Percentiles rank a stretch among this genome's conserved stretches.
phyloP scores from a whole-genome alignment of 2,888 invertebrate genomes.

The Ptychoptera contaminata region DNA sequence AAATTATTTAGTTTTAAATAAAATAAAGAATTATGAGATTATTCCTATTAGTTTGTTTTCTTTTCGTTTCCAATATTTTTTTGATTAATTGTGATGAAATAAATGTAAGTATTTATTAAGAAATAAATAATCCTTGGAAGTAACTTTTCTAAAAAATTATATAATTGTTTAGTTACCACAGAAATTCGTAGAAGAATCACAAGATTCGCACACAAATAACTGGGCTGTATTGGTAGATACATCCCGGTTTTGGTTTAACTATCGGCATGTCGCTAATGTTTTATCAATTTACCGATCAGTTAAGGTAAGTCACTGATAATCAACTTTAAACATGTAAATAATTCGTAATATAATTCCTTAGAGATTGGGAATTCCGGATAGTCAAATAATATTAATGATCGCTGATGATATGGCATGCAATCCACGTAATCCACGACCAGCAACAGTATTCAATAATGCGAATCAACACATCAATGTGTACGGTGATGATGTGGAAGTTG shows the following conservation, averaged over 20 bases:
- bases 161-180: constrained; percentile 17
- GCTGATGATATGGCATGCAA: constrained; percentile 99
- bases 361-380: constrained; percentile 94
- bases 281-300: constrained; percentile 96
- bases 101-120: too few relatives aligned
- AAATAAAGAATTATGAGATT: too few relatives aligned
- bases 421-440: constrained; percentile 91
- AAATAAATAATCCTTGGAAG: too few relatives aligned
- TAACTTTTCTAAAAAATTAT: background rate
- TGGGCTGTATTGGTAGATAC: constrained; percentile 99
- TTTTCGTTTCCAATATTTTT: too few relatives aligned
- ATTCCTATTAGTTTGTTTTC: too few relatives aligned
- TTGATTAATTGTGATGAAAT: too few relatives aligned
- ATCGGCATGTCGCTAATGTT: constrained; percentile 97
- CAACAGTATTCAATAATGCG: constrained; percentile 95
- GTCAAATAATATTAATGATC: constrained; percentile 97
- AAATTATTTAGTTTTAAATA: too few relatives aligned
- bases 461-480: constrained; percentile 98
- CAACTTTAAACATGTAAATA: background rate
- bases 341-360: background rate
- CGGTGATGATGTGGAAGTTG: constrained; percentile 98
- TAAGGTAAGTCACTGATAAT: constrained; percentile 34
- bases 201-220: constrained; percentile 74
- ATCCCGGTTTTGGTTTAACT: constrained; percentile 99
- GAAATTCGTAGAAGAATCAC: constrained; percentile 22